Percentiles rank a stretch among this genome's conserved stretches.
Conservation (phyloP, 2,797 vertebrate genomes). For the Parambassis ranga region DNA sequence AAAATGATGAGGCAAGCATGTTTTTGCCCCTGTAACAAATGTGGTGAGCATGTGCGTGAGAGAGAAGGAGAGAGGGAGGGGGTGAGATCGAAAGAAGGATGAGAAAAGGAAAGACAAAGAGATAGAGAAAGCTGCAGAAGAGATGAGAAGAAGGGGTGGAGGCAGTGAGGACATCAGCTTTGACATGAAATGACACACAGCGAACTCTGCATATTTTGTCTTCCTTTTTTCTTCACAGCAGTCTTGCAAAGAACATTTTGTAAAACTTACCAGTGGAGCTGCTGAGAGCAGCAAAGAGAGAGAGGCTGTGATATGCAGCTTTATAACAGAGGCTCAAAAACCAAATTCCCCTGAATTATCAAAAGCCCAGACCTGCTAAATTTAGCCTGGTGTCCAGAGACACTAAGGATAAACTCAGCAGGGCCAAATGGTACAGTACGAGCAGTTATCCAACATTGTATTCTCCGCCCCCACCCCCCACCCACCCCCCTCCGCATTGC, state of each 20-base stretch:
- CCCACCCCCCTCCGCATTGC: constrained; percentile 14
- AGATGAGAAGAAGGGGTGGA: constrained; percentile 6
- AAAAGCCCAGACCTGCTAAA: constrained; percentile 66
- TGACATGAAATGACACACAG: constrained; percentile 65
- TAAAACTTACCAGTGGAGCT: constrained; percentile 45
- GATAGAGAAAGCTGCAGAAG: constrained; percentile 6
- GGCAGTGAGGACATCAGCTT: constrained; percentile 26
- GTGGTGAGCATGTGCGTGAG: constrained; percentile 36
- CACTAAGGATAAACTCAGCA: constrained; percentile 58
- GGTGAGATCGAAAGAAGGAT: constrained; percentile 9
- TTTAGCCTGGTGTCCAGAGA: constrained; percentile 60
- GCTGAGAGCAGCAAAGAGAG: constrained; percentile 22
- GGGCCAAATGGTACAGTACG: constrained; percentile 38
- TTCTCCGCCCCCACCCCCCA: constrained; percentile 31
- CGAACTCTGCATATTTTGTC: constrained; percentile 62
- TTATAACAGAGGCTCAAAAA: constrained; percentile 50
- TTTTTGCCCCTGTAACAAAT: constrained; percentile 63
- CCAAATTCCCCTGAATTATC: constrained; percentile 66
- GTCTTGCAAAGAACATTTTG: constrained; percentile 37
- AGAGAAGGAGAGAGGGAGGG: constrained; percentile 9
- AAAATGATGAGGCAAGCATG: constrained; percentile 77
- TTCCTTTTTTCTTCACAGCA: constrained; percentile 31
- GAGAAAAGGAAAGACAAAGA: constrained; percentile 23
- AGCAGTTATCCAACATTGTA: constrained; percentile 53
- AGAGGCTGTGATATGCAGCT: constrained; percentile 26